A percentile compares a stretch with the other conserved stretches of the same genome.
phyloP scores from a whole-genome alignment of 2,113 vertebrate species.

The Pseudorhombus dupliciocellatus region DNA sequence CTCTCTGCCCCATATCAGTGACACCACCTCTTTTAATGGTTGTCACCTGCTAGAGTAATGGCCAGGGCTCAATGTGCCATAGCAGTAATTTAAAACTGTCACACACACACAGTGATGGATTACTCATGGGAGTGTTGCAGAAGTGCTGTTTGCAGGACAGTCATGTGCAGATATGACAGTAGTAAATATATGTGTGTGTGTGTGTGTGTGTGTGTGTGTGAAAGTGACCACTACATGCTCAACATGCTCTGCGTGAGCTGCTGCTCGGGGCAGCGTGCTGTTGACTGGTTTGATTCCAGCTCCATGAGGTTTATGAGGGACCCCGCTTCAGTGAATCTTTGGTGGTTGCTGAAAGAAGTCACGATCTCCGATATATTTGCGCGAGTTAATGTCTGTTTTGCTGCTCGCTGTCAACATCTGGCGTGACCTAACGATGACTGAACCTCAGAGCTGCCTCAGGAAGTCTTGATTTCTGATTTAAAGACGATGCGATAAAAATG shows the following conservation, averaged over 20 bases:
- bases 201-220: conserved; percentile 24
- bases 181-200: conserved; percentile 54
- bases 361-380: conserved; percentile 30
- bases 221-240: conserved; percentile 40
- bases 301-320: not conserved
- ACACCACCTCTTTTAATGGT: conserved; percentile 74
- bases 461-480: conserved; percentile 6
- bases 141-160: conserved; percentile 60
- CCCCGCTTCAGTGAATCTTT: not conserved
- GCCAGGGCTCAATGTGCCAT: conserved; percentile 71
- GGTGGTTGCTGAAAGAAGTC: conserved; percentile 29
- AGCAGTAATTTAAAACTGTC: conserved; percentile 76
- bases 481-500: not conserved
- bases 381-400: conserved; percentile 40
- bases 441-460: conserved; percentile 15
- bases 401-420: conserved; percentile 16
- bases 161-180: conserved; percentile 55
- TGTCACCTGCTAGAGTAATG: conserved; percentile 73
- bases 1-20: conserved; percentile 51
- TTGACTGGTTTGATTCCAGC: conserved; percentile 7
- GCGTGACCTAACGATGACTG: conserved; percentile 14
- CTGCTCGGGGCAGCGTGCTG: not conserved
- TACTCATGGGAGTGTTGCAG: conserved; percentile 62
- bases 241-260: conserved; percentile 5
- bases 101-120: conserved; percentile 61